Base-by-base conservation (phyloP, 2,113 vertebrate species). In the Triplophysa siluroides region DNA sequence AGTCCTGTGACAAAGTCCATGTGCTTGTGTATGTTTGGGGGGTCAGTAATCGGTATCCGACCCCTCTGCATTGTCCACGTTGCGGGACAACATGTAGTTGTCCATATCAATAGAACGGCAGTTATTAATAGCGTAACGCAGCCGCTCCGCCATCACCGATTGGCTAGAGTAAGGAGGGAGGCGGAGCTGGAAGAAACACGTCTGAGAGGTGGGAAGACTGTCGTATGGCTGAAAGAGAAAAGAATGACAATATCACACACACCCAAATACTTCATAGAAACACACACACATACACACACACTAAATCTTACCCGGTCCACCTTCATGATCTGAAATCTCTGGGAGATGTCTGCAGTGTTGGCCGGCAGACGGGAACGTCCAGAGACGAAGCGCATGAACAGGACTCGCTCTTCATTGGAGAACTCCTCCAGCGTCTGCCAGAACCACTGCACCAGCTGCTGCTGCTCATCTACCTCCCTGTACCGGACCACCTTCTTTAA, bases 51-150 rank as follows among this genome's bases (percentile, higher is more conserved):
- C 93, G 0, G 88, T 88, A 85, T 91, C 93, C 4, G 92, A 94
- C 83, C 92, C 92, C 82, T 94, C 93, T 2, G 89, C 89, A 2
- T 91, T 88, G 7, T 94, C 93, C 0, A 92, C 93, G 84, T 94
- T 93, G 85, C 93, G 92, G 21, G 93, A 93, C 80, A 94, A 87
- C 93, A 94, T 94, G 89, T 94, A 94, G 88, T 94, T 94, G 89
- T 94, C 93, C 93, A 94, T 94, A 87, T 94, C 93, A 60, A 94
- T 94, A 45, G 93, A 94, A 75, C 92, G 91, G 78, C 93, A 94
- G 88, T 94, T 94, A 86, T 94, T 92, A 84, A 94, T 94, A 80
- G 93, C 93, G 66, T 94, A 94, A n/a, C 93, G 92, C 76, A 94
- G 90, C 60, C 93, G 90, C 87, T 94, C 93, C 0, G 92, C 88